phyloP scores from a whole-genome alignment of 1,140 invertebrate species.

The Ruditapes philippinarum region DNA sequence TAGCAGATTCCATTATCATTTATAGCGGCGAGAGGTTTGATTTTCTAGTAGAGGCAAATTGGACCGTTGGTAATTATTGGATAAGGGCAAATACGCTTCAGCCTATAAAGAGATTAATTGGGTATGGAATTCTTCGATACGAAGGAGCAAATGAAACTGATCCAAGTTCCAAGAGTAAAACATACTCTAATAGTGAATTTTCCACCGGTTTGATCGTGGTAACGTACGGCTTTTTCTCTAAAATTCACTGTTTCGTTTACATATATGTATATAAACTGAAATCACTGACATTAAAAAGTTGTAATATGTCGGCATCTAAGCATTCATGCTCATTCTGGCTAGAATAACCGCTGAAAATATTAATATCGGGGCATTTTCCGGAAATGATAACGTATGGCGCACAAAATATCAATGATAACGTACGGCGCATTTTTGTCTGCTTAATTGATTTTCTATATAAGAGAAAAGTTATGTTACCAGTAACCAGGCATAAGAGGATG shows the following conservation, averaged over 20 bases:
- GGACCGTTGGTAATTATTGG: conserved; percentile 92
- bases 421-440: too few species aligned
- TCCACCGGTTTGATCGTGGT: conserved; percentile 72
- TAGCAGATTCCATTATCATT: conserved; percentile 81
- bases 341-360: background rate
- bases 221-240: too few species aligned
- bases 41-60: conserved; percentile 92
- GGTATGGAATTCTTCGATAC: conserved; percentile 93
- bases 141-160: conserved; percentile 86
- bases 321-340: conserved; percentile 71
- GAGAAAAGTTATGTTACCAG: too few species aligned
- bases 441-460: too few species aligned
- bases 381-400: too few species aligned
- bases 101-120: conserved; percentile 91
- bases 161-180: conserved; percentile 79
- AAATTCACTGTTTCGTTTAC: too few species aligned
- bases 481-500: too few species aligned
- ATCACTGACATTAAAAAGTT: conserved; percentile 51
- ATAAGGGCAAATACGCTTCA: conserved; percentile 90
- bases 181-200: conserved; percentile 44
- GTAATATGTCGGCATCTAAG: conserved; percentile 46
- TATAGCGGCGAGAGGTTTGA: conserved; percentile 93
- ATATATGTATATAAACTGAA: conserved; percentile 34
- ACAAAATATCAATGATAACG: too few species aligned
- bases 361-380: too few species aligned